Percentiles rank a stretch among this genome's conserved stretches.
These are phyloP conservation scores for Labeo rohita DNA, from an alignment of 2,113 vertebrate species.

Conservation along the genomic window DNA sequence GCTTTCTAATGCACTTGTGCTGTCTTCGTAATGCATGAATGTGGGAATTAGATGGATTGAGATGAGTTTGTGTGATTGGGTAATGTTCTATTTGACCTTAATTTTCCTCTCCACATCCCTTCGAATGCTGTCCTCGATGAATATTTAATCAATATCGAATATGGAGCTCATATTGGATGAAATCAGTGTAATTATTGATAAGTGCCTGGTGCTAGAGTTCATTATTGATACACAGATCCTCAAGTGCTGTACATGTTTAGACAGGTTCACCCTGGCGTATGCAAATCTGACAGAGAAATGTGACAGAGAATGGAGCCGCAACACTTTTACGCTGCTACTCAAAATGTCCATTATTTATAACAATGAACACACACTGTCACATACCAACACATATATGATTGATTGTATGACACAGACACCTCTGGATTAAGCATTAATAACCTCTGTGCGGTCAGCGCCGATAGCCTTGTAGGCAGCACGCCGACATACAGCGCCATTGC, in stretches of 20 bases:
- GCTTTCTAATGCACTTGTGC: not conserved
- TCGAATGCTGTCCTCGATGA: constrained; percentile 52
- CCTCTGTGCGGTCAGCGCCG: not conserved
- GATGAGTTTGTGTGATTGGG: constrained; percentile 8
- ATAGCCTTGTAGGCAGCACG: too few species aligned
- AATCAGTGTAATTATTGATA: constrained; percentile 67
- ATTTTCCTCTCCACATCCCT: not conserved
- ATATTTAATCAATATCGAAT: constrained; percentile 68
- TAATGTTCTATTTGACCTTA: constrained; percentile 42
- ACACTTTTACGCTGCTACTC: not conserved
- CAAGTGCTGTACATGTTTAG: not conserved
- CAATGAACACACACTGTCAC: not conserved
- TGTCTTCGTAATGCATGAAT: not conserved
- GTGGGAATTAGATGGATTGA: constrained; percentile 10
- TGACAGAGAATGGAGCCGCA: not conserved
- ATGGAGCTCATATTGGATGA: constrained; percentile 39
- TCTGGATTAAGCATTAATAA: not conserved
- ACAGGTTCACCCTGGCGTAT: not conserved
- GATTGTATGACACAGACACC: not conserved
- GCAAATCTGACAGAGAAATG: not conserved
- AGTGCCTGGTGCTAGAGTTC: constrained; percentile 58
- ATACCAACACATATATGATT: not conserved
- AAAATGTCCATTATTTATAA: not conserved
- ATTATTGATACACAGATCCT: constrained; percentile 62
- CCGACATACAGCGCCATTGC: too few species aligned